Evolutionary conservation across 2,888 invertebrate species (phyloP).

Genomic region (Drosophila neonasuta): DNA sequence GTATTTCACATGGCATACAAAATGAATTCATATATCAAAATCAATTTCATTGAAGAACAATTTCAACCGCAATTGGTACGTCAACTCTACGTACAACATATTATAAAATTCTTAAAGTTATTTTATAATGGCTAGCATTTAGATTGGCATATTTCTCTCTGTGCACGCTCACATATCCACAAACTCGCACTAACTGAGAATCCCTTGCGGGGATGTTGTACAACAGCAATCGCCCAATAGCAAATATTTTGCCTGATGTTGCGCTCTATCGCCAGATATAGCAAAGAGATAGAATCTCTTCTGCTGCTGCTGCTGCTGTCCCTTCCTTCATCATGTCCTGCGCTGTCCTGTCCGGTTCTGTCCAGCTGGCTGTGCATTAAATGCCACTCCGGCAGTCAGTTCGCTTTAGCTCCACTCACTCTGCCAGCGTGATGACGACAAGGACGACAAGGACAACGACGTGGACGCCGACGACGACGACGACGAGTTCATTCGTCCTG

Average conservation of each 20-base stretch:
- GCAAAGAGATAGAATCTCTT: conserved; percentile 7
- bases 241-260: conserved; percentile 58
- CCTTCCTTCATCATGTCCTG: not conserved
- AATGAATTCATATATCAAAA: too few species aligned
- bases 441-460: conserved; percentile 17
- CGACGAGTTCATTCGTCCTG: conserved; percentile 12
- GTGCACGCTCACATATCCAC: not conserved
- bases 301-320: not conserved
- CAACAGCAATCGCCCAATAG: conserved; percentile 34
- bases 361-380: conserved; percentile 65
- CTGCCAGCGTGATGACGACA: conserved; percentile 41
- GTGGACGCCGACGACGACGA: conserved; percentile 22
- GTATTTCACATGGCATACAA: too few species aligned
- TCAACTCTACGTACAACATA: too few species aligned
- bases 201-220: not conserved
- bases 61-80: too few species aligned
- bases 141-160: not conserved
- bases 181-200: not conserved
- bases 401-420: conserved; percentile 63
- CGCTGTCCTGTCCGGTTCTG: conserved; percentile 7
- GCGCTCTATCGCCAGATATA: conserved; percentile 42
- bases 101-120: too few species aligned
- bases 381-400: conserved; percentile 66
- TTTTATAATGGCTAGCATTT: not conserved
- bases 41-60: too few species aligned